Percentiles rank a stretch among this genome's conserved stretches.
phyloP scores from a whole-genome alignment of 2,113 vertebrate genomes.

The Lophochroa leadbeateri region DNA sequence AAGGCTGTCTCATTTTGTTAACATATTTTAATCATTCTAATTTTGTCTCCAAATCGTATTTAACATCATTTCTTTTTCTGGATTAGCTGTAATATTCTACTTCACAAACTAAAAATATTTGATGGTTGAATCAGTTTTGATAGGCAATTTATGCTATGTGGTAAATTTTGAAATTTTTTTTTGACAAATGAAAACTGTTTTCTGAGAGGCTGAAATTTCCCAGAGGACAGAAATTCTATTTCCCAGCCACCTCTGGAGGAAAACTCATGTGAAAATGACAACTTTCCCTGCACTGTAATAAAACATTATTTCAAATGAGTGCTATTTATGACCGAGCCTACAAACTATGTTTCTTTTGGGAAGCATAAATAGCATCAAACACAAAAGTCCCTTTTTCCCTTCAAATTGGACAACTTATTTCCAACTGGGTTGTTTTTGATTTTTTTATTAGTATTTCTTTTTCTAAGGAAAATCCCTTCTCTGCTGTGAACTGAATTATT shows the following conservation, averaged over 20 bases:
- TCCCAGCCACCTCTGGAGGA: not conserved
- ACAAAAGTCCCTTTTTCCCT: not conserved
- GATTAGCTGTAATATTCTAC: not conserved
- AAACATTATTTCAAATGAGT: not conserved
- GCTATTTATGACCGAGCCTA: not conserved
- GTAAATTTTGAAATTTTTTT: constrained; percentile 25
- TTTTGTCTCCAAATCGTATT: not conserved
- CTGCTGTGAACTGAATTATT: not conserved
- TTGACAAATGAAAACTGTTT: constrained; percentile 24
- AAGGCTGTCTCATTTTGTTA: not conserved
- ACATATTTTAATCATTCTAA: not conserved
- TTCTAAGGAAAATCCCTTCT: not conserved
- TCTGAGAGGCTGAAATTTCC: constrained; percentile 35
- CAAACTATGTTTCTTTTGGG: not conserved
- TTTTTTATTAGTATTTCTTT: not conserved
- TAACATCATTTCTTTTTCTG: not conserved
- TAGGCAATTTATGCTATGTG: not conserved
- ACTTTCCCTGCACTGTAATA: not conserved
- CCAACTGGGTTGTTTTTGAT: not conserved
- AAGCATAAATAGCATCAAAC: not conserved
- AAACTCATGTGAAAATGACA: constrained; percentile 29
- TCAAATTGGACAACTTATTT: not conserved
- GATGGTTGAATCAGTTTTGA: not conserved
- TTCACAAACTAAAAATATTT: not conserved
- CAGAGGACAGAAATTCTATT: constrained; percentile 31